Evolutionary conservation across 2,888 invertebrate genomes (phyloP).

Genomic region (Ophraella communa): DNA sequence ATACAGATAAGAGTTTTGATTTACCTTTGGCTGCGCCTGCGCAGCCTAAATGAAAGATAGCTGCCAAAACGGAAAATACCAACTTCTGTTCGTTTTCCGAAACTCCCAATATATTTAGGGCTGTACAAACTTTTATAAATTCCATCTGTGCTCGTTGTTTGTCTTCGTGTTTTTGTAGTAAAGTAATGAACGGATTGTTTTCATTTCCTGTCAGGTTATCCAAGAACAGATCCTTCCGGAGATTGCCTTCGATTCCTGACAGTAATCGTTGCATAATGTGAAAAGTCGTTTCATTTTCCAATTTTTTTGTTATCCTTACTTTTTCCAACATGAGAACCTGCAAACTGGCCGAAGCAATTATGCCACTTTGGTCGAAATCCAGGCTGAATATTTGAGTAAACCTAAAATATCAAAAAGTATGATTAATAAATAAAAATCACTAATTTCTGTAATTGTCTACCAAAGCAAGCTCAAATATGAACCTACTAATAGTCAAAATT

Average conservation of each 20-base stretch:
- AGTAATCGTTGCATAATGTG: constrained; percentile 70
- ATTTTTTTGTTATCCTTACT: constrained; percentile 69
- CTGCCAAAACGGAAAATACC: constrained; percentile 86
- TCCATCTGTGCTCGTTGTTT: constrained; percentile 79
- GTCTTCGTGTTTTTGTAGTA: constrained; percentile 81
- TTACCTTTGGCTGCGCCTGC: constrained; percentile 81
- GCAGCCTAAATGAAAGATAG: constrained; percentile 92
- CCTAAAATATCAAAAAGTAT: not conserved
- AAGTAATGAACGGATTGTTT: constrained; percentile 77
- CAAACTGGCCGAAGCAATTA: constrained; percentile 86
- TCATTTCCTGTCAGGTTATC: constrained; percentile 75
- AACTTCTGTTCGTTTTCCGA: constrained; percentile 80
- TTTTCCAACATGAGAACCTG: constrained; percentile 85
- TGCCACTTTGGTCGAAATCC: constrained; percentile 93
- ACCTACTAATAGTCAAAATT: no score
- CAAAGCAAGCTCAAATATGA: no score
- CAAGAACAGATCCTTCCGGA: constrained; percentile 83
- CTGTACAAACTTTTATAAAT: constrained; percentile 79
- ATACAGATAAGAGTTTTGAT: no score
- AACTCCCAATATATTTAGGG: constrained; percentile 78
- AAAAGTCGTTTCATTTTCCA: constrained; percentile 75
- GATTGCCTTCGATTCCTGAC: constrained; percentile 81
- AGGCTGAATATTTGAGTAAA: constrained; percentile 91
- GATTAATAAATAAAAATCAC: not conserved
- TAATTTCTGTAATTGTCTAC: no score